Evolutionary conservation across 2,888 invertebrate species (phyloP).

Genomic region (Sepioteuthis lessoniana): DNA sequence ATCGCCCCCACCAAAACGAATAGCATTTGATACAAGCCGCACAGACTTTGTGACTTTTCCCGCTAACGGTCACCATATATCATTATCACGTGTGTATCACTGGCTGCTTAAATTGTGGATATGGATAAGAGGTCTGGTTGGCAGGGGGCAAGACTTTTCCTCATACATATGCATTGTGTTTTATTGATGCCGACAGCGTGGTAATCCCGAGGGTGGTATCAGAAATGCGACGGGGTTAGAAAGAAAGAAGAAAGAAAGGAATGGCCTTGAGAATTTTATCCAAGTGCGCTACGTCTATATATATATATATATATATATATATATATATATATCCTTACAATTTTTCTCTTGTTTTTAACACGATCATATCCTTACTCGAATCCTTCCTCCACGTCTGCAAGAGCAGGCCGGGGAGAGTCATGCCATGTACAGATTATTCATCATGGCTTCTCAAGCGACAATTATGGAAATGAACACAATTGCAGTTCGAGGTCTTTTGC

Average conservation of each 20-base stretch:
- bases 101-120: background rate
- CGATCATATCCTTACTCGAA: background rate
- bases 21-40: background rate
- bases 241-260: background rate
- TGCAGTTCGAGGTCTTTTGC: background rate
- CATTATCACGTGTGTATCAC: background rate
- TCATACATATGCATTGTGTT: slow-evolving; percentile 12
- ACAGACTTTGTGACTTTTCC: background rate
- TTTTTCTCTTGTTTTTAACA: background rate
- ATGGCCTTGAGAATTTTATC: slow-evolving; percentile 18
- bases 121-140: background rate
- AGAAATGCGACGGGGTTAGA: background rate
- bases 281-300: background rate
- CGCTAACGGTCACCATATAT: background rate
- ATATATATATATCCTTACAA: background rate
- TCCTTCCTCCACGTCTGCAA: background rate
- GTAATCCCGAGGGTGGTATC: background rate
- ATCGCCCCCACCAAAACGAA: background rate
- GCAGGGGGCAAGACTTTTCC: background rate
- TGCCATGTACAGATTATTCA: background rate
- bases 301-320: slow-evolving; percentile 1
- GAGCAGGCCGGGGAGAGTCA: background rate
- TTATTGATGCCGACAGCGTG: background rate
- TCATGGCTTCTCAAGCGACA: background rate
- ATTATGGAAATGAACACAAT: background rate